phyloP scores from a whole-genome alignment of 2,797 vertebrate species.

The Tachyglossus aculeatus region DNA sequence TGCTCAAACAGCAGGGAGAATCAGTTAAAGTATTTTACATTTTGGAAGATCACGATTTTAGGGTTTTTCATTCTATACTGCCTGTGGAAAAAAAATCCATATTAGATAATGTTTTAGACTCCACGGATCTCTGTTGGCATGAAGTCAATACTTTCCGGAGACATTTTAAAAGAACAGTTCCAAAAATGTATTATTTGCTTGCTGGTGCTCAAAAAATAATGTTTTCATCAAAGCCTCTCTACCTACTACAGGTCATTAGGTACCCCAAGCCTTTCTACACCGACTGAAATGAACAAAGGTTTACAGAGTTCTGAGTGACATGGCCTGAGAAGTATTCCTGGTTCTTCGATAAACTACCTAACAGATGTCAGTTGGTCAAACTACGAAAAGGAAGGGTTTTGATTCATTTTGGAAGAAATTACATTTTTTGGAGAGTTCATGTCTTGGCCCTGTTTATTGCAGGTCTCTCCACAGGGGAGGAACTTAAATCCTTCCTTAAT shows the following conservation, averaged over 20 bases:
- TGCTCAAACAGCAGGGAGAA: conserved; percentile 51
- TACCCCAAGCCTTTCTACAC: conserved; percentile 14
- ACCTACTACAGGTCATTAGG: background rate
- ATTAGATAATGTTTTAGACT: background rate
- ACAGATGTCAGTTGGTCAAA: conserved; percentile 35
- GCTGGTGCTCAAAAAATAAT: no score
- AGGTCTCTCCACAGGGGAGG: conserved; percentile 36
- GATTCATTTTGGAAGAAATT: conserved; percentile 57
- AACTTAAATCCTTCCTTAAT: conserved; percentile 55
- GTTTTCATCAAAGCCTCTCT: background rate
- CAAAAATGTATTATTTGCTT: background rate
- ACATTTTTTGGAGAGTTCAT: conserved; percentile 45
- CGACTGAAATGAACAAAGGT: conserved; percentile 49
- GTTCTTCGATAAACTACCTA: conserved; percentile 39
- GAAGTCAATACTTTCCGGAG: background rate
- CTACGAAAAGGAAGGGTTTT: conserved; percentile 44
- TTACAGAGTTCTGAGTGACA: conserved; percentile 34
- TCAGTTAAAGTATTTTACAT: conserved; percentile 25
- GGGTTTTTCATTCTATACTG: conserved; percentile 21
- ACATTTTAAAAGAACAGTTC: conserved; percentile 2
- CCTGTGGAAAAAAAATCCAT: conserved; percentile 16
- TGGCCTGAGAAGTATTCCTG: conserved; percentile 21
- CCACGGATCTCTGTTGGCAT: no score
- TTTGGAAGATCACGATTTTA: conserved; percentile 28
- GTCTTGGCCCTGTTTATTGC: conserved; percentile 31